Evolutionary conservation across 2,797 vertebrate species (phyloP).

Genomic region (Bufotes viridis): DNA sequence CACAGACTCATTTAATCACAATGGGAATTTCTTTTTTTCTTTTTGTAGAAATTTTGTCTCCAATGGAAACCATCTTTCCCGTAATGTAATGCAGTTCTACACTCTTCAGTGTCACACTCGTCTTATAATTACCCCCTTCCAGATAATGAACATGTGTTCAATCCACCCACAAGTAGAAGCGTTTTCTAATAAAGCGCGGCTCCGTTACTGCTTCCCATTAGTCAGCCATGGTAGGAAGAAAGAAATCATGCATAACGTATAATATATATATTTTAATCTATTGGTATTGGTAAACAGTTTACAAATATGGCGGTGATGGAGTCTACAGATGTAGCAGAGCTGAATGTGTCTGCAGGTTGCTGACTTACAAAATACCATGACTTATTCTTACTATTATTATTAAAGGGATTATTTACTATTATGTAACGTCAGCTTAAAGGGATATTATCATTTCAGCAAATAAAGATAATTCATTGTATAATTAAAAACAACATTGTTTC

Average conservation of each 20-base stretch:
- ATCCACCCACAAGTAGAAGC: conserved; percentile 11
- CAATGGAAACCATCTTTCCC: background rate
- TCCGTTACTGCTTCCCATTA: background rate
- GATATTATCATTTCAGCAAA: too few species aligned
- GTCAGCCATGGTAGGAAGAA: background rate
- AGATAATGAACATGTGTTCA: conserved; percentile 21
- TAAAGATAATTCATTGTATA: too few species aligned
- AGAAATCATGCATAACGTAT: background rate
- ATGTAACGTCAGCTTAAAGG: too few species aligned
- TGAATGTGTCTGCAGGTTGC: background rate
- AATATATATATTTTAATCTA: background rate
- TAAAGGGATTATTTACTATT: too few species aligned
- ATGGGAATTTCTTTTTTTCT: background rate
- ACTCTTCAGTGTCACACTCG: conserved; percentile 11
- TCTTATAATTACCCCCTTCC: conserved; percentile 43
- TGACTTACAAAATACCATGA: too few species aligned
- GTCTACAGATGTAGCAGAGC: background rate
- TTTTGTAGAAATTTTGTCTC: background rate
- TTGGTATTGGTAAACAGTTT: background rate
- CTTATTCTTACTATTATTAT: too few species aligned
- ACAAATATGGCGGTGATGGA: background rate
- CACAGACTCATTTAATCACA: background rate
- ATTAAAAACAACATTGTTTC: too few species aligned
- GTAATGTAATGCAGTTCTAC: conserved; percentile 27
- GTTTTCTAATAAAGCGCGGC: conserved; percentile 1